Base-by-base conservation (phyloP, 2,113 vertebrate species). In the Chloropsis cyanopogon region DNA sequence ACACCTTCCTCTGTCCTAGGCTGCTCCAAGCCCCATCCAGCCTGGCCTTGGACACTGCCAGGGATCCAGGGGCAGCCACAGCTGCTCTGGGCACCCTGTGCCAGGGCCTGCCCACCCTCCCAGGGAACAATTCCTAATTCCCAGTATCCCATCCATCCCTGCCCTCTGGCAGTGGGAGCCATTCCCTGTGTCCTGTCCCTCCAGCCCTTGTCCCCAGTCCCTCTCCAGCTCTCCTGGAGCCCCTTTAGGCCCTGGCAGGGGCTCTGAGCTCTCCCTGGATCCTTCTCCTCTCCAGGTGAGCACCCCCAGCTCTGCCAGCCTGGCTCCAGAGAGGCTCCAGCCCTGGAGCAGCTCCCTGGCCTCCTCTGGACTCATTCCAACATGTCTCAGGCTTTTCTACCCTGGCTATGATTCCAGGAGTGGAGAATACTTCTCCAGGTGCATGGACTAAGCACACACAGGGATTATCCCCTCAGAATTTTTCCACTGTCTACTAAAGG, bases 401-500 rank as follows among this genome's bases (percentile, higher is more conserved):
- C 47, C 66, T 90, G 79, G 46, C 59, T 79, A 15, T 72, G 50
- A 42, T 61, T 94, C 78, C 56, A 88, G 53, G 35, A 71, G 44
- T 71, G 54, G 71, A 86, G 86, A 92, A 90, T 24, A 25, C 50
- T 88, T 88, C 77, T 56, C 52, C 76, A 86, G 94, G 71, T 87
- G 66, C 71, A 80, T 4, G 33, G 68, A 63, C 56, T 50, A 22
- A 92, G 63, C 41, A 49, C 57, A 50, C 53, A 69, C 42, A 92
- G 71, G 69, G 59, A 82, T 92, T 46, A 88, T 65, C 47, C 63
- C 76, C 72, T 81, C 35, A 5, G 35, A 78, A 37, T 37, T 81
- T 71, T 86, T 71, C 64, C 50, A 37, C 54, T 61, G 17, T 20
- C 3, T 17, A 3, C 23, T 57, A 29, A 65, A 90, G 46, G 53